These are phyloP conservation scores for Muscicapa adusta DNA, from an alignment of 2,113 vertebrate genomes.

Conservation along the genomic window DNA sequence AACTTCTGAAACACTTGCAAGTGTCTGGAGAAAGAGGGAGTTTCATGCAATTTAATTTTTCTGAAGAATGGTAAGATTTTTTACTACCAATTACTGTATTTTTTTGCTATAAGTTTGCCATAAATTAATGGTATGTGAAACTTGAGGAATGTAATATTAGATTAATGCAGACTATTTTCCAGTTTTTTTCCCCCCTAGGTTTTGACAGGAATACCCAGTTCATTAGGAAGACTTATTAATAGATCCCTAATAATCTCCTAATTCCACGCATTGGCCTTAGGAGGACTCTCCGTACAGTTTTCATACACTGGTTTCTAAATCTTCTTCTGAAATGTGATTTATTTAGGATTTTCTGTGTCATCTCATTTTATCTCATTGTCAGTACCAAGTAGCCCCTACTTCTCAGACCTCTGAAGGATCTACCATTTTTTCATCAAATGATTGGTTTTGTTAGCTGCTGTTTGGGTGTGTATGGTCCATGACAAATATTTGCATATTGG, in stretches of 20 bases:
- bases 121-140: not conserved
- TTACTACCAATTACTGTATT: not conserved
- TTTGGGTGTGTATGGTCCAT: not conserved
- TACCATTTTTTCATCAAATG: not conserved
- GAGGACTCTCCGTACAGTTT: not conserved
- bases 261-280: not conserved
- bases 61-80: not conserved
- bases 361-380: not conserved
- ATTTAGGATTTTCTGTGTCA: not conserved
- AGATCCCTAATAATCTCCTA: not conserved
- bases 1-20: constrained; percentile 4
- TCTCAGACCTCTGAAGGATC: not conserved
- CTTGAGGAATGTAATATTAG: not conserved
- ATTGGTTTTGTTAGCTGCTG: not conserved
- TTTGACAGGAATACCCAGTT: not conserved
- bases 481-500: not conserved
- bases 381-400: not conserved
- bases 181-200: not conserved
- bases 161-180: not conserved
- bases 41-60: not conserved
- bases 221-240: not conserved
- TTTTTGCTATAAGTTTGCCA: not conserved
- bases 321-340: not conserved
- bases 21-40: not conserved
- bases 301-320: not conserved